Percentiles rank a stretch among this genome's conserved stretches.
These are phyloP conservation scores for Leuciscus idus DNA, from an alignment of 2,113 vertebrate genomes.

Conservation along the genomic window DNA sequence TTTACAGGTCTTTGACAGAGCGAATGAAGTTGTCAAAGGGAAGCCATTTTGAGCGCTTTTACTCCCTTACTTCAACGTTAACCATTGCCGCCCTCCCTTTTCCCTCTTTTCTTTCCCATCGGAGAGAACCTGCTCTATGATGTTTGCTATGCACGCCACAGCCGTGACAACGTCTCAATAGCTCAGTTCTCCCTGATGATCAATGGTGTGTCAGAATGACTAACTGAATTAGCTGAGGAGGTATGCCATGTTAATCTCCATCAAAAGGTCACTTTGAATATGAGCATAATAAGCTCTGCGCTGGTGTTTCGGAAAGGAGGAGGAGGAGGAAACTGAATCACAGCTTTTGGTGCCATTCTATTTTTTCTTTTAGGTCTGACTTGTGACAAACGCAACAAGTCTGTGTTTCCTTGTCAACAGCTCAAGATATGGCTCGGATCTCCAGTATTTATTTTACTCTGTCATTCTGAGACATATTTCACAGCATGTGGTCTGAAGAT, in stretches of 20 bases:
- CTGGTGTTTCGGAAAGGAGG: slow-evolving; percentile 31
- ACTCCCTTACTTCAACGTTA: not conserved
- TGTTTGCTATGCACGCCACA: slow-evolving; percentile 48
- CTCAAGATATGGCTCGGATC: not conserved
- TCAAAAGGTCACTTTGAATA: slow-evolving; percentile 64
- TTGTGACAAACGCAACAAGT: slow-evolving; percentile 39
- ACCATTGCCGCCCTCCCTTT: slow-evolving; percentile 42
- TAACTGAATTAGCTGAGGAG: slow-evolving; percentile 61
- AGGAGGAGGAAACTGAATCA: slow-evolving; percentile 43
- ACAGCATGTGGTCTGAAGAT: slow-evolving; percentile 27
- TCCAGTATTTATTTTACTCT: slow-evolving; percentile 20
- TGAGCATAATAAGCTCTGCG: slow-evolving; percentile 48
- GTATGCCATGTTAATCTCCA: slow-evolving; percentile 62
- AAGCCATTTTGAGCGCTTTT: slow-evolving; percentile 54
- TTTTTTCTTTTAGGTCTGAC: slow-evolving; percentile 42
- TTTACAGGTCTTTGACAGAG: not conserved
- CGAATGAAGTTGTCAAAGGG: slow-evolving; percentile 40
- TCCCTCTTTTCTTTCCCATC: slow-evolving; percentile 42
- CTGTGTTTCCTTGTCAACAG: slow-evolving; percentile 23
- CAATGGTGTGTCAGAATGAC: slow-evolving; percentile 62
- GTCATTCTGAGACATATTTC: slow-evolving; percentile 23
- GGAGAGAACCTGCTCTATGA: slow-evolving; percentile 47
- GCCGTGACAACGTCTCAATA: slow-evolving; percentile 56
- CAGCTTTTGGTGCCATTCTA: slow-evolving; percentile 34
- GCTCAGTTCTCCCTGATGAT: slow-evolving; percentile 56